Base-by-base conservation (phyloP, 1,140 invertebrate genomes). In the Ceratina australensis region DNA sequence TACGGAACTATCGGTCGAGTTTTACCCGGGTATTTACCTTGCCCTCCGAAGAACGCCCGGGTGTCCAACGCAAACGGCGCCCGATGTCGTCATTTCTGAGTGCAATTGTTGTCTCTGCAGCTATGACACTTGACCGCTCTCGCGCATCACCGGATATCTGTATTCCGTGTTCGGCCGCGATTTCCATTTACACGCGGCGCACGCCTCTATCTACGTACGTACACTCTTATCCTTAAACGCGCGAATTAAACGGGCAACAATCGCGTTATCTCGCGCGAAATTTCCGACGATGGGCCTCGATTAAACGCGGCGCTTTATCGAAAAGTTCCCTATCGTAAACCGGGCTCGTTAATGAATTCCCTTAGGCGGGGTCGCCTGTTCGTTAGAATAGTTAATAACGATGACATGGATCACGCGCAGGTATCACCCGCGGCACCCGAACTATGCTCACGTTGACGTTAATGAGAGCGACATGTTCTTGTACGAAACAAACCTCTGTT, bases 1-100 rank as follows among this genome's bases (percentile, higher is more conserved):
- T 82, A 82, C 66, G 52, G 42, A 81, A 81, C 66, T 64, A 76
- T 80, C 20, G 52, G 33, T 52, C 60, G 60, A 81, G 54, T 56
- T 65, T 68, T 42, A 69, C 16, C 28, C 65, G 60, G 66, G 61
- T 80, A 71, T 80, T 80, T 82, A 71, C 66, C 63, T 68, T 81
- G 33, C 33, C 24, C 73, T 63, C 56, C 33, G 61, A 68, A 72
- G 74, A 66, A 78, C 65, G 78, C 63, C 63, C 50, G 64, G 75
- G 72, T 81, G 65, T 78, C 68, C 56, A 49, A 52, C 52, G 47
- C 54, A 72, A 63, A 77, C 78, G 59, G 76, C 54, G n/a, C 3
- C 20, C 64, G 13, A 28, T 67, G 22, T 60, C 69, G 68, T 77
- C 73, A 60, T 73, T 77, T 57, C 66, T 69, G 52, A 81, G 28